Percentiles rank a stretch among this genome's conserved stretches.
Conservation (phyloP, 2,797 vertebrate species). For the Oryzias dopingdopingensis region DNA sequence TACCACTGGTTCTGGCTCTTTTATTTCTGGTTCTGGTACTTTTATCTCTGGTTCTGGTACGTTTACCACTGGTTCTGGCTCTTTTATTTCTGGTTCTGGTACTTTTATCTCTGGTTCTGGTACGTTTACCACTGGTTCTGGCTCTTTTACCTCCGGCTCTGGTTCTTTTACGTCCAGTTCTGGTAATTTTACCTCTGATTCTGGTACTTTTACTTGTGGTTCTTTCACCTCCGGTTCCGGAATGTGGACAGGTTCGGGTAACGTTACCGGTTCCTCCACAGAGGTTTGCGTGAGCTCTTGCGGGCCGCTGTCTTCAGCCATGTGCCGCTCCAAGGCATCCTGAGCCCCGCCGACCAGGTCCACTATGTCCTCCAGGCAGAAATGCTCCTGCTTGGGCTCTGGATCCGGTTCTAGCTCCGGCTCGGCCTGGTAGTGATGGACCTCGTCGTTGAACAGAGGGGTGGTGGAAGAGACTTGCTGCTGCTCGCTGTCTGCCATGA, state of each 20-base stretch:
- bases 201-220: constrained; percentile 20
- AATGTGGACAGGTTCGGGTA: constrained; percentile 13
- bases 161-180: background rate
- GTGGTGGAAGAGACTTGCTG: constrained; percentile 70
- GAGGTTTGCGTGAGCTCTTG: constrained; percentile 33
- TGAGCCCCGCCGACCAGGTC: constrained; percentile 73
- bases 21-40: no score
- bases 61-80: background rate
- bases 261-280: constrained; percentile 10
- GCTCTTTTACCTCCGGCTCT: background rate
- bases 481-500: constrained; percentile 77
- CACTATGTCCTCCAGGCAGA: constrained; percentile 62
- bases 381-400: constrained; percentile 35
- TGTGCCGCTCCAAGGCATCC: constrained; percentile 68
- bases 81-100: constrained; percentile 13
- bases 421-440: constrained; percentile 58
- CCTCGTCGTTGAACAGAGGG: constrained; percentile 51
- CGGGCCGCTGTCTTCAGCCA: constrained; percentile 48
- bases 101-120: constrained; percentile 8
- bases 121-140: background rate
- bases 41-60: no score
- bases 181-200: background rate
- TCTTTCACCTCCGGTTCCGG: constrained; percentile 10
- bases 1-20: no score
- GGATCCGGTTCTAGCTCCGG: constrained; percentile 30